Evolutionary conservation across 2,888 invertebrate species (phyloP).

Genomic region (Plebejus anna): DNA sequence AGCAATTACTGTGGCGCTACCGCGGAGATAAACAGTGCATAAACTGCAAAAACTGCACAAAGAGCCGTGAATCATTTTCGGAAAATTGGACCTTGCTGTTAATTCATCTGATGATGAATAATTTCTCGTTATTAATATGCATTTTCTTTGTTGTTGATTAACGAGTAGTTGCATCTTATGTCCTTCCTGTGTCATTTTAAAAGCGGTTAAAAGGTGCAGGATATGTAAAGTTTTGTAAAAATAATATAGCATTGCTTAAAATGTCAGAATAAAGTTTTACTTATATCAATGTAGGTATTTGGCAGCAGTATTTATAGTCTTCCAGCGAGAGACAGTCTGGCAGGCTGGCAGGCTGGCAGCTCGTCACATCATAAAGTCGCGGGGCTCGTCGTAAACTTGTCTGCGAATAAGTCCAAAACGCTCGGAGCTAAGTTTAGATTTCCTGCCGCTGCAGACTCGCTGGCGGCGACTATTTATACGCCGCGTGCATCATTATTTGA

Average conservation of each 20-base stretch:
- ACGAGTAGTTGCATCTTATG: background rate
- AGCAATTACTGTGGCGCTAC: background rate
- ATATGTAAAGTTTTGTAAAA: background rate
- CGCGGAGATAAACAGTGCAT: background rate
- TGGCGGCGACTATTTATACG: background rate
- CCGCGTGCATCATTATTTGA: background rate
- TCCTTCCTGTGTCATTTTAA: background rate
- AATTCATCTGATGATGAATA: background rate
- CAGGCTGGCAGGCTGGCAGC: background rate
- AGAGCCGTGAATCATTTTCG: conserved; percentile 2
- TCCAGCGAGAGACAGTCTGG: background rate
- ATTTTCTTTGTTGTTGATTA: background rate
- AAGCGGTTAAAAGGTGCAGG: background rate
- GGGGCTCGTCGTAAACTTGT: background rate
- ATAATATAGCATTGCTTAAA: background rate
- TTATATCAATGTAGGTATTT: background rate
- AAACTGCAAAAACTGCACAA: conserved; percentile 8
- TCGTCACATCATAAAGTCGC: background rate
- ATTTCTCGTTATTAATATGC: background rate
- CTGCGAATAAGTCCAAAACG: conserved; percentile 17
- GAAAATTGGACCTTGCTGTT: background rate
- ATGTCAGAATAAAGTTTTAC: background rate
- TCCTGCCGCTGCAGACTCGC: conserved; percentile 11
- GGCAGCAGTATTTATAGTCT: background rate
- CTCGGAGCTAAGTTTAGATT: background rate